Base-by-base conservation (phyloP, 1,140 invertebrate genomes). In the Pentalonia nigronervosa region DNA sequence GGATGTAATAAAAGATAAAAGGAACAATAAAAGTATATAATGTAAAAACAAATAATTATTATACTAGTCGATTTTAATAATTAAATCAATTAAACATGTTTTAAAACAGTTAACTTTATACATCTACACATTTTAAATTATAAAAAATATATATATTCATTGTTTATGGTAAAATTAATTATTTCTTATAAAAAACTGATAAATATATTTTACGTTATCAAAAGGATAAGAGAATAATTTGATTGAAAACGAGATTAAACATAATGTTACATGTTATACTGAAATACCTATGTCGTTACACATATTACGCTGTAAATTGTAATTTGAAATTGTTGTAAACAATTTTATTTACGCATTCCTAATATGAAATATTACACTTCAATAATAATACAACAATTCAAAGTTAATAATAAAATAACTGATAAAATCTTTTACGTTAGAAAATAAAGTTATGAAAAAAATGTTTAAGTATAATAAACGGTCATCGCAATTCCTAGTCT, bases 171-270 rank as follows among this genome's bases (percentile, higher is more conserved):
- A 9, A 76, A n/a, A 7, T n/a, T 17, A 76, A n/a, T 76, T 76
- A 76, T 76, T 76, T 76, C n/a, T 76, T 76, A 76, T 30, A 34
- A 17, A n/a, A n/a, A 76, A 17, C 60, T 76, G 60, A 76, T n/a
- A n/a, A n/a, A 76, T 14, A 76, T 76, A 76, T n/a, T 67, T 76
- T n/a, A 67, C 60, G 60, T n/a, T 76, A 76, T 76, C 60, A n/a
- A n/a, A n/a, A n/a, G 14, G 4, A 17, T n/a, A 76, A 76, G n/a
- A 76, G n/a, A 76, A 34, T 67, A 67, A n/a, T 76, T 76, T n/a
- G 14, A 76, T 76, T 76, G 17, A 76, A 76, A 76, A 76, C 30
- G 60, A 76, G 60, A 76, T 76, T 76, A 76, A 76, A 76, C 30
- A 14, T n/a, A 11, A n/a, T 67, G 60, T 14, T n/a, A 76, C n/a